A percentile compares a stretch with the other conserved stretches of the same genome.
phyloP scores from a whole-genome alignment of 1,140 invertebrate genomes.

The Leptestheria dahalacensis region DNA sequence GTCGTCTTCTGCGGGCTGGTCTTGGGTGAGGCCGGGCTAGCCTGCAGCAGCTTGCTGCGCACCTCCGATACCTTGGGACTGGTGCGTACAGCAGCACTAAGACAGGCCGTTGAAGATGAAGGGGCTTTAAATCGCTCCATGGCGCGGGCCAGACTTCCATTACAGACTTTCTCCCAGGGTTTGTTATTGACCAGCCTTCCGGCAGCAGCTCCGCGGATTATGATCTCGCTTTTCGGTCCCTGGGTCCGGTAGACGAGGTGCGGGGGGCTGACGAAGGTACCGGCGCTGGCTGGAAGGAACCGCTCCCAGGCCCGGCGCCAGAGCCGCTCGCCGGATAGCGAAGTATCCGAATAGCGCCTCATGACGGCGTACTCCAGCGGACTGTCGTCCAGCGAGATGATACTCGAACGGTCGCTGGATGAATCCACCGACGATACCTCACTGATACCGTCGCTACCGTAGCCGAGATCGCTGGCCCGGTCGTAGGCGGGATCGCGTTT shows the following conservation, averaged over 20 bases:
- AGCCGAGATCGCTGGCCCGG: slow-evolving; percentile 31
- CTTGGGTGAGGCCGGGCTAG: background rate
- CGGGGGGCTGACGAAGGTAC: background rate
- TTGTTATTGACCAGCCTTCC: background rate
- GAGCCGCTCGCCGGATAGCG: slow-evolving; percentile 1
- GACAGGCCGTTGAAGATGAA: background rate
- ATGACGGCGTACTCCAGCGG: slow-evolving; percentile 4
- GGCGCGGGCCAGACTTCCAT: slow-evolving; percentile 15
- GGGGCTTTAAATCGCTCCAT: slow-evolving; percentile 15
- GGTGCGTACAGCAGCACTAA: background rate
- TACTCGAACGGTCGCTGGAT: slow-evolving; percentile 38
- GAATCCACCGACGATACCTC: slow-evolving; percentile 40
- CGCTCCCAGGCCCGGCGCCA: slow-evolving; percentile 12
- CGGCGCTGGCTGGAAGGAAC: slow-evolving; percentile 7
- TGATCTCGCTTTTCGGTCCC: background rate
- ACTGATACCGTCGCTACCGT: slow-evolving; percentile 36
- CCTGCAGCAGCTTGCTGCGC: background rate
- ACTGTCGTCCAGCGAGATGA: slow-evolving; percentile 35
- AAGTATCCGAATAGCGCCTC: slow-evolving; percentile 13
- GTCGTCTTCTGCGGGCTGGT: too few relatives aligned
- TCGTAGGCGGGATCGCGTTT: slow-evolving; percentile 17
- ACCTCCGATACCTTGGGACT: background rate
- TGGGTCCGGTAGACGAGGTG: background rate
- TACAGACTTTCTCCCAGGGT: slow-evolving; percentile 19
- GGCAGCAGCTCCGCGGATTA: background rate